Conservation (phyloP, 53 echinoderm and acorn worm species). For the Astropecten irregularis region DNA sequence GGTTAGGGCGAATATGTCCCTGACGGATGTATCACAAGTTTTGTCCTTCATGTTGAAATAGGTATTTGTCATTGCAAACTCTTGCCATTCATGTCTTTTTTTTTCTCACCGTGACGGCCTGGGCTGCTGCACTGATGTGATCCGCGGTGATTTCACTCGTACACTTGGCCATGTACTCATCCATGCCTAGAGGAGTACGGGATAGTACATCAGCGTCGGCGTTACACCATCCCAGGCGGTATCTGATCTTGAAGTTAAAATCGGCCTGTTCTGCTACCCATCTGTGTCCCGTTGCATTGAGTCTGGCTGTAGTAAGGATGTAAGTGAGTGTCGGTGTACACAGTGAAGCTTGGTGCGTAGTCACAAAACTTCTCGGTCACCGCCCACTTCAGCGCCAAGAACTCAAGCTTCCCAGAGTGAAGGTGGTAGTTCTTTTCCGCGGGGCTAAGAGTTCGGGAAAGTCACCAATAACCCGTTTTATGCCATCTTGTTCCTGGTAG, state of each 20-base stretch:
- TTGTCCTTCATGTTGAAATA: too few species aligned
- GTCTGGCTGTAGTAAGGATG: constrained; percentile 39
- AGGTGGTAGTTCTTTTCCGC: constrained; percentile 73
- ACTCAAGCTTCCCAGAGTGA: constrained; percentile 67
- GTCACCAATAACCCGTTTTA: constrained; percentile 54
- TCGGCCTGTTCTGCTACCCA: constrained; percentile 58
- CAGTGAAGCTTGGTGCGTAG: constrained; percentile 54
- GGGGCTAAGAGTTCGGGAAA: constrained; percentile 32
- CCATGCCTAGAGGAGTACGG: too few species aligned
- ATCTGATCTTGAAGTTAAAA: constrained; percentile 33
- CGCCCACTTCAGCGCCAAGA: constrained; percentile 68
- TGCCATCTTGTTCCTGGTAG: constrained; percentile 56
- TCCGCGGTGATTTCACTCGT: background rate
- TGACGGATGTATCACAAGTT: too few species aligned
- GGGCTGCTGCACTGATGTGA: background rate
- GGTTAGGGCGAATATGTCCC: too few species aligned
- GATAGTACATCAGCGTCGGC: too few species aligned
- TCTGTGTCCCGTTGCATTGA: constrained; percentile 62
- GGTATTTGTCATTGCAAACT: too few species aligned
- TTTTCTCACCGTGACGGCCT: background rate
- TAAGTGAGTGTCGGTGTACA: constrained; percentile 67
- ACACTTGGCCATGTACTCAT: background rate
- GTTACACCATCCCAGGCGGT: constrained; percentile 45
- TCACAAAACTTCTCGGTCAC: constrained; percentile 59
- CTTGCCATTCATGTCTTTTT: too few species aligned